A percentile compares a stretch with the other conserved stretches of the same genome.
Conservation (phyloP, 2,888 invertebrate species). For the Rhopalosiphum nymphaeae region DNA sequence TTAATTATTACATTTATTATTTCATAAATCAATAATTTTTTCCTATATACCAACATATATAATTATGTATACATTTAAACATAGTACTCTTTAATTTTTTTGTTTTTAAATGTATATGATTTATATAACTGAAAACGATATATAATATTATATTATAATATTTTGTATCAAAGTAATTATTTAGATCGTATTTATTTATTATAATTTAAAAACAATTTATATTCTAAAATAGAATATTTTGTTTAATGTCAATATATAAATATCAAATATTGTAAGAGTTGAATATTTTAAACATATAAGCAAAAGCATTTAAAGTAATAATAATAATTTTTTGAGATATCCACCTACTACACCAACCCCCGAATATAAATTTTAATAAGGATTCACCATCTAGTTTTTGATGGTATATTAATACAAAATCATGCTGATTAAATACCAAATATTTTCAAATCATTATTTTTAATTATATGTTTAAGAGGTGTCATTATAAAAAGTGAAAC, state of each 20-base stretch:
- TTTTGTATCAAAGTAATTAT: neutral
- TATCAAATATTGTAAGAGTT: neutral
- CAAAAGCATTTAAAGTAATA: too few relatives aligned
- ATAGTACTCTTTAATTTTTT: neutral
- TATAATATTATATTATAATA: neutral
- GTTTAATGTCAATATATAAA: neutral
- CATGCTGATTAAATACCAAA: neutral
- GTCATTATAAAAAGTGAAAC: neutral
- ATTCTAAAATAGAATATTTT: neutral
- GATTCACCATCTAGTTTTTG: too few relatives aligned
- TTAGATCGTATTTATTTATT: too few relatives aligned
- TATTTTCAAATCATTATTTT: neutral
- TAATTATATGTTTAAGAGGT: neutral
- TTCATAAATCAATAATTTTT: neutral
- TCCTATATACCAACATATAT: neutral
- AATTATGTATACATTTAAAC: neutral
- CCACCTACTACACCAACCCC: too few relatives aligned
- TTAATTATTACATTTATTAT: neutral
- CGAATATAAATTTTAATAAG: too few relatives aligned
- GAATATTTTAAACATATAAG: too few relatives aligned
- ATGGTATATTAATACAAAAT: neutral
- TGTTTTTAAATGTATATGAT: neutral
- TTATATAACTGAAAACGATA: neutral
- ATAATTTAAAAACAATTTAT: neutral
- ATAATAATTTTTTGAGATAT: too few relatives aligned